These are phyloP conservation scores for Sitta carolinensis DNA, from an alignment of 2,797 vertebrate genomes.

Conservation along the genomic window DNA sequence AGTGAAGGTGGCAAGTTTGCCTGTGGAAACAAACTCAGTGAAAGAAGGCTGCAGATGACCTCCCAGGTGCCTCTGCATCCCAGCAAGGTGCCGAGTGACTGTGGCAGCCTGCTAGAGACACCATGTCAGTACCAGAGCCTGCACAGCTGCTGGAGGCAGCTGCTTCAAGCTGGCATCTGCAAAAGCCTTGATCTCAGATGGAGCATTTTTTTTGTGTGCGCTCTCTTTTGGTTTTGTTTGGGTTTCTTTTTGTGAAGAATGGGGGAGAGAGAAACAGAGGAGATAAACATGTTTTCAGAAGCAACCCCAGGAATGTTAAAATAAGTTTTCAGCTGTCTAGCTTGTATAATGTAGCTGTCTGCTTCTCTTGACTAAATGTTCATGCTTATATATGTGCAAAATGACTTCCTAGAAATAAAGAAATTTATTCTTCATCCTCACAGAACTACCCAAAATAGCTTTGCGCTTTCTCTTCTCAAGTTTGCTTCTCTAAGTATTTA, in stretches of 20 bases:
- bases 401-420: not conserved
- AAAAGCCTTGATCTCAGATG: not conserved
- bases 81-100: not conserved
- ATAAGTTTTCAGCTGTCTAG: not conserved
- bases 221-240: not conserved
- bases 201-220: not conserved
- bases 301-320: not conserved
- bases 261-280: fast-evolving
- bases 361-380: not conserved
- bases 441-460: not conserved
- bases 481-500: not conserved
- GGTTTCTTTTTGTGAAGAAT: too few species aligned
- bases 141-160: not conserved
- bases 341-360: not conserved
- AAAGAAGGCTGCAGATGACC: not conserved
- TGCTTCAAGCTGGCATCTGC: not conserved
- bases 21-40: not conserved
- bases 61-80: not conserved
- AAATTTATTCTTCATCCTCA: not conserved
- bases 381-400: not conserved
- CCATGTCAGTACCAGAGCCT: not conserved
- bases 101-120: not conserved
- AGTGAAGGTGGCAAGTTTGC: not conserved
- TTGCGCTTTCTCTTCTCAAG: not conserved
- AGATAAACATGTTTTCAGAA: not conserved